These are phyloP conservation scores for Neodiprion pinetum DNA, from an alignment of 1,140 invertebrate species.

Conservation along the genomic window DNA sequence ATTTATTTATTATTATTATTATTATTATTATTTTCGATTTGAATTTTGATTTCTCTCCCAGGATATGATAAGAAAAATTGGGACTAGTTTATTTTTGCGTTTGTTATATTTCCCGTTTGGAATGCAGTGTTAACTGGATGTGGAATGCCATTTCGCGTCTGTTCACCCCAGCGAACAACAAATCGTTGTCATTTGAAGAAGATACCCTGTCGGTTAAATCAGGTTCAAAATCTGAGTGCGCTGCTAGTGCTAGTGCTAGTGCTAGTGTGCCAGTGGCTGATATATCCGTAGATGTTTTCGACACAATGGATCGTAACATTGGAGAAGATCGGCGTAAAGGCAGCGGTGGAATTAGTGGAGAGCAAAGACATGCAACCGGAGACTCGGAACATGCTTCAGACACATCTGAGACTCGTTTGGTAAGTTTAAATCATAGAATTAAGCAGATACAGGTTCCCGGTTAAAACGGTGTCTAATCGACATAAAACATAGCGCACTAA, in stretches of 20 bases:
- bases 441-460: too few species aligned
- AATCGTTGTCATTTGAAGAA: conserved; percentile 9
- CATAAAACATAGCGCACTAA: too few species aligned
- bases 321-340: conserved; percentile 55
- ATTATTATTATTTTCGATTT: too few species aligned
- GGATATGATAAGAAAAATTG: background rate
- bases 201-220: conserved; percentile 17
- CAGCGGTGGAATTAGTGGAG: conserved; percentile 36
- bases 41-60: too few species aligned
- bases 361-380: conserved; percentile 36
- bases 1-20: too few species aligned
- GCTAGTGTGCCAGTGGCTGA: conserved; percentile 46
- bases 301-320: conserved; percentile 60
- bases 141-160: conserved; percentile 58
- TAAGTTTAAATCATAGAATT: conserved; percentile 25
- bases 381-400: conserved; percentile 51
- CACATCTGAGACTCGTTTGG: conserved; percentile 53
- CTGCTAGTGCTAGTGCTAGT: conserved; percentile 34
- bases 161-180: conserved; percentile 34
- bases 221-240: conserved; percentile 28
- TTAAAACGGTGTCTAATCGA: too few species aligned
- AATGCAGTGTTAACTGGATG: conserved; percentile 52
- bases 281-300: conserved; percentile 56
- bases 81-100: background rate
- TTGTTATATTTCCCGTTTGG: background rate